Conservation (phyloP, 1,140 invertebrate species). For the Ips nitidus region DNA sequence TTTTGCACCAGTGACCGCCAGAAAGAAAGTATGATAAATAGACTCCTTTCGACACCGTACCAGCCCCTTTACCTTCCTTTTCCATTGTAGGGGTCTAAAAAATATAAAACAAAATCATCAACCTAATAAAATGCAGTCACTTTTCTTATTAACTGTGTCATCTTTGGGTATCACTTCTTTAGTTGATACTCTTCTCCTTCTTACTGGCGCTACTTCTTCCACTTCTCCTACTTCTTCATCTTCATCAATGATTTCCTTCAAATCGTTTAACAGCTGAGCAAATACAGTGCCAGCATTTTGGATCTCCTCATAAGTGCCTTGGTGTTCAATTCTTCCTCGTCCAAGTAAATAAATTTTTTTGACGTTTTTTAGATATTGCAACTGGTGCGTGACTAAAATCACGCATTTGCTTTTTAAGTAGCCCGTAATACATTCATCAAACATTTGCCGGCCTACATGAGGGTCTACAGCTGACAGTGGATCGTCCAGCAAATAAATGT, state of each 20-base stretch:
- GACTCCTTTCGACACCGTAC: constrained; percentile 59
- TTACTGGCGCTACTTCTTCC: constrained; percentile 45
- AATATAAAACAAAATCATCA: not conserved
- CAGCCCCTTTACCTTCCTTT: constrained; percentile 47
- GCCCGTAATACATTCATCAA: constrained; percentile 65
- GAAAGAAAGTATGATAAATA: constrained; percentile 66
- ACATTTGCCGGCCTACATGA: constrained; percentile 68
- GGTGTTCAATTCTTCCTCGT: constrained; percentile 60
- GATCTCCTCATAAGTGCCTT: constrained; percentile 54
- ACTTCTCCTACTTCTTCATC: constrained; percentile 41
- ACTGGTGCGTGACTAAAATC: constrained; percentile 84
- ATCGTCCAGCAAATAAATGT: constrained; percentile 83
- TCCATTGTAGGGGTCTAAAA: constrained; percentile 24
- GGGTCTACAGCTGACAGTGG: constrained; percentile 78
- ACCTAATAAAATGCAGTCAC: not conserved
- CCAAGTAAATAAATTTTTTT: constrained; percentile 67
- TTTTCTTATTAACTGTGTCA: constrained; percentile 8
- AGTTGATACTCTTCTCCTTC: constrained; percentile 56
- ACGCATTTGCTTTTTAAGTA: constrained; percentile 67
- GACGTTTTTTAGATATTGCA: constrained; percentile 80
- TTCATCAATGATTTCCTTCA: constrained; percentile 51
- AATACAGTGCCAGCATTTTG: constrained; percentile 51
- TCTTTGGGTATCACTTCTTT: constrained; percentile 47
- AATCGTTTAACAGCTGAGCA: constrained; percentile 58
- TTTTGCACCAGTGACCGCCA: constrained; percentile 56